Percentiles rank a stretch among this genome's conserved stretches.
Evolutionary conservation across 2,888 invertebrate species (phyloP).

Genomic region (Schizotus pectinicornis): DNA sequence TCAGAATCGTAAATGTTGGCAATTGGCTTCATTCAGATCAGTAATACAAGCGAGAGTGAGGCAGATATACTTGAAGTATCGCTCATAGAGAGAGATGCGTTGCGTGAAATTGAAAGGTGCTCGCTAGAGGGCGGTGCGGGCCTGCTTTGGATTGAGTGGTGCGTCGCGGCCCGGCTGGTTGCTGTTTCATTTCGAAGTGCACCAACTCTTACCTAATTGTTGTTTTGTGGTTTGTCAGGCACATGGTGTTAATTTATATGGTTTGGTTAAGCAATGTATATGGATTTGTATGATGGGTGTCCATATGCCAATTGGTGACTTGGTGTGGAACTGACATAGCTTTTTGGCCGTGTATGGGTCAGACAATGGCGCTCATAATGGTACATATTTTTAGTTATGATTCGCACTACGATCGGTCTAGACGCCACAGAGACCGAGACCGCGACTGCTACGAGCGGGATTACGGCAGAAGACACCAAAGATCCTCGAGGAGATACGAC

Average conservation of each 20-base stretch:
- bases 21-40: too few relatives aligned
- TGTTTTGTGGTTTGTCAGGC: slow-evolving; percentile 61
- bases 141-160: not conserved
- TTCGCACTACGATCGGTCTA: slow-evolving; percentile 48
- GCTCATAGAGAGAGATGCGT: too few relatives aligned
- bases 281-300: slow-evolving; percentile 54
- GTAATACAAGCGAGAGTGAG: too few relatives aligned
- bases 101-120: not conserved
- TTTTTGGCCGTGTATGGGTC: slow-evolving; percentile 36
- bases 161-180: not conserved
- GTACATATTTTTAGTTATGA: slow-evolving; percentile 54
- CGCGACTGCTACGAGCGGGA: slow-evolving; percentile 53
- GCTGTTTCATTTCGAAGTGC: slow-evolving; percentile 31
- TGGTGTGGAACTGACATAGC: slow-evolving; percentile 43
- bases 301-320: slow-evolving; percentile 35
- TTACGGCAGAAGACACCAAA: slow-evolving; percentile 46
- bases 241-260: slow-evolving; percentile 60
- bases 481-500: slow-evolving; percentile 49
- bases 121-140: too few relatives aligned
- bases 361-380: slow-evolving; percentile 33
- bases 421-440: slow-evolving; percentile 48
- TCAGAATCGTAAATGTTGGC: too few relatives aligned
- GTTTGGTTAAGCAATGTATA: slow-evolving; percentile 58
- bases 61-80: too few relatives aligned
- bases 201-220: slow-evolving; percentile 49